Base-by-base conservation (phyloP, 2,113 vertebrate genomes). In the Recurvirostra avosetta region DNA sequence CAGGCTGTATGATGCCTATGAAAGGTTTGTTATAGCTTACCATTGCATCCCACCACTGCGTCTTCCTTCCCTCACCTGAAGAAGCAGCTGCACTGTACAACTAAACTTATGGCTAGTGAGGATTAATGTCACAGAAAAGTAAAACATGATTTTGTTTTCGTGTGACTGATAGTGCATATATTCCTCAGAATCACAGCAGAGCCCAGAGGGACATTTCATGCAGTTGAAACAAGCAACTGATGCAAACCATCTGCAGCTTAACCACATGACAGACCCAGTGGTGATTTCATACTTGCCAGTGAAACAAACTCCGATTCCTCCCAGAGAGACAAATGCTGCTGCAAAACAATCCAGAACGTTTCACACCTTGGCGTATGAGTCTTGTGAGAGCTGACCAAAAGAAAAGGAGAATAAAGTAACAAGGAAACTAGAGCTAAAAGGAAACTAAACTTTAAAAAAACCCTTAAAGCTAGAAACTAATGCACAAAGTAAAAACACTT, bases 211-310 rank as follows among this genome's bases (percentile, higher is more conserved):
- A 97, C 81, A 92, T 93, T 97, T 97, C 93, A 93, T 96, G 91
- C 89, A 91, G 86, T 2, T 85, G 86, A 96, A 98, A 97, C 53
- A 96, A 96, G 88, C 93, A 87, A 41, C 94, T 94, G 92, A 96
- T 97, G 96, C 90, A 96, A 95, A 92, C 94, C 97, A 97, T 97
- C 97, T 97, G 96, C 95, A 97, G 91, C 79, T 84, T 94, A 97
- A 95, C 76, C 97, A 95, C 96, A 97, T 49, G 90, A 94, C 97
- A 97, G 91, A 97, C 90, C 92, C 97, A 97, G 93, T 56, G 94
- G 96, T 97, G 96, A 96, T 97, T 97, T 98, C 96, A 95, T n/a
- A 96, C 92, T 89, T 97, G 97, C 96, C 97, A 96, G 91, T 86
- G 96, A 97, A 98, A 94, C 93, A 97, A 96, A 94, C 94, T 82